These are phyloP conservation scores for Decapterus maruadsi DNA, from an alignment of 2,797 vertebrate genomes.

Conservation along the genomic window DNA sequence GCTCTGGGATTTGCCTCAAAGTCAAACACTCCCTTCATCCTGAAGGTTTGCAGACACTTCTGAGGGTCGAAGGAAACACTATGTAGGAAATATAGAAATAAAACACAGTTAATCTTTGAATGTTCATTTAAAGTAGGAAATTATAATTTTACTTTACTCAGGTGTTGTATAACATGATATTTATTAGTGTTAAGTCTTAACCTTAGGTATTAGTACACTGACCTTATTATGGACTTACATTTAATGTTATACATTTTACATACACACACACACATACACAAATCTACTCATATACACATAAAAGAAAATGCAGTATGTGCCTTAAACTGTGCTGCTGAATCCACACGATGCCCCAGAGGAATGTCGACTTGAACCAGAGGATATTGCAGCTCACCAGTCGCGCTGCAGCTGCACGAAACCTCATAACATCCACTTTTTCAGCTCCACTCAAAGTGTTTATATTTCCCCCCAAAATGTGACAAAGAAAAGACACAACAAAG, in stretches of 20 bases:
- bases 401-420: constrained; percentile 48
- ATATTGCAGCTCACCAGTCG: constrained; percentile 58
- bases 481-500: neutral
- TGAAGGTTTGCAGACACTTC: neutral
- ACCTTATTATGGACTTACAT: too few relatives aligned
- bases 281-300: too few relatives aligned
- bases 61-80: neutral
- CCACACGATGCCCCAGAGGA: constrained; percentile 51
- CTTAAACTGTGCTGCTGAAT: constrained; percentile 28
- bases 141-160: neutral
- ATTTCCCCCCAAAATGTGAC: neutral
- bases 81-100: neutral
- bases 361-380: constrained; percentile 48
- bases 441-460: constrained; percentile 12
- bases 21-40: neutral
- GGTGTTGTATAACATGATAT: too few relatives aligned
- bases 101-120: too few relatives aligned
- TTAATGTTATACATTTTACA: too few relatives aligned
- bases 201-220: too few relatives aligned
- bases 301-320: constrained; percentile 1
- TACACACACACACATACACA: too few relatives aligned
- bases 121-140: neutral
- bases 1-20: neutral
- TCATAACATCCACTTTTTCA: constrained; percentile 16
- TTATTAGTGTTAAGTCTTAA: too few relatives aligned